Evolutionary conservation across 2,113 vertebrate species (phyloP).

Genomic region (Corapipo altera): DNA sequence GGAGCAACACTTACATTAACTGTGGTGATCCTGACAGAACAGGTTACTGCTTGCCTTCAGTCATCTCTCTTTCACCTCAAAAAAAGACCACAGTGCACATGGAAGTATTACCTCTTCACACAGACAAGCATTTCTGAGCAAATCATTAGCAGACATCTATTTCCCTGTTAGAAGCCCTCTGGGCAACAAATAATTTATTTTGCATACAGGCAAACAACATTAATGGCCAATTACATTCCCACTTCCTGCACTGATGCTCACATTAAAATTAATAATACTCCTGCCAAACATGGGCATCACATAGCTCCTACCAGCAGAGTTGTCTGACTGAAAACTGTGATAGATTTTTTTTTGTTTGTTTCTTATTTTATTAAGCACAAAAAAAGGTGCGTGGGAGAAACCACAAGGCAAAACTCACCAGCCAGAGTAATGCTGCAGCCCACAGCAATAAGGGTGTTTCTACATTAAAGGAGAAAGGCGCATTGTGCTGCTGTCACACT

Average conservation of each 20-base stretch:
- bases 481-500: background rate
- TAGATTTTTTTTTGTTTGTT: background rate
- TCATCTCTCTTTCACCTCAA: background rate
- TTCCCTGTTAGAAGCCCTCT: slow-evolving; percentile 44
- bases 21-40: background rate
- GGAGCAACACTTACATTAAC: background rate
- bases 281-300: background rate
- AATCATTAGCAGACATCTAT: slow-evolving; percentile 40
- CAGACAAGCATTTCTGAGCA: background rate
- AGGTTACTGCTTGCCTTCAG: background rate
- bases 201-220: slow-evolving; percentile 52
- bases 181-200: slow-evolving; percentile 60
- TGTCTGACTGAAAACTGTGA: background rate
- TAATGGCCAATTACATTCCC: slow-evolving; percentile 45
- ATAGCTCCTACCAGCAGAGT: background rate
- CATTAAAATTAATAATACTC: slow-evolving; percentile 44
- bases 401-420: background rate
- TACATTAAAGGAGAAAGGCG: background rate
- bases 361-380: background rate
- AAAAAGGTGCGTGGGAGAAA: background rate
- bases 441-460: background rate
- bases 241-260: slow-evolving; percentile 46
- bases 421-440: background rate
- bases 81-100: background rate
- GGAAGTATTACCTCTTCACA: background rate